These are phyloP conservation scores for Gari tellinella DNA, from an alignment of 2,888 invertebrate species.

Conservation along the genomic window DNA sequence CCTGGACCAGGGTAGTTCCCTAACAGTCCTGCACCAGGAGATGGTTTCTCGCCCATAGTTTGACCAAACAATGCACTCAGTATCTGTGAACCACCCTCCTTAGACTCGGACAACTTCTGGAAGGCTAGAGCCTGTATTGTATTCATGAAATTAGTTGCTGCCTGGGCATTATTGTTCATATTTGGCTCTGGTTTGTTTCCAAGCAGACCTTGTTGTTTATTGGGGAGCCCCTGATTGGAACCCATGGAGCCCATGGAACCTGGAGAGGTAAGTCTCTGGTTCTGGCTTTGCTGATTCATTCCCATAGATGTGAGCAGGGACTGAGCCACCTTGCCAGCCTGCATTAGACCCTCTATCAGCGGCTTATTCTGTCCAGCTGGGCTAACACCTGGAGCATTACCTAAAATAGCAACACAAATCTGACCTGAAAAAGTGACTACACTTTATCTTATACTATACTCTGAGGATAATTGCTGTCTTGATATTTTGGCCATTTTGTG, in stretches of 20 bases:
- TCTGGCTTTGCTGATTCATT: constrained; percentile 23
- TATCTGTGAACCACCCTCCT: constrained; percentile 6
- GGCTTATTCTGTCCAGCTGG: constrained; percentile 35
- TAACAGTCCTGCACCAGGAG: constrained; percentile 38
- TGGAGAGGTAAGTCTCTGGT: too few species aligned
- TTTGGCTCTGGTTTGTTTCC: constrained; percentile 25
- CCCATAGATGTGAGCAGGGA: constrained; percentile 44
- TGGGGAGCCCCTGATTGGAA: constrained; percentile 2
- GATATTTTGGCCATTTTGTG: too few species aligned
- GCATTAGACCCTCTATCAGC: constrained; percentile 50
- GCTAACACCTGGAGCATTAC: constrained; percentile 37
- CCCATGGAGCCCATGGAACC: constrained; percentile 1
- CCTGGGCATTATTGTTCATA: constrained; percentile 19
- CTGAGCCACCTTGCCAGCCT: constrained; percentile 46
- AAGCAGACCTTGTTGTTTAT: constrained; percentile 29
- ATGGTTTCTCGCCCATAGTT: constrained; percentile 4
- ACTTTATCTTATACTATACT: constrained; percentile 37
- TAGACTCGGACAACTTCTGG: constrained; percentile 42
- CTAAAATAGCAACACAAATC: constrained; percentile 10
- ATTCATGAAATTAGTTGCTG: constrained; percentile 59
- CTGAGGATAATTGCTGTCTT: too few species aligned
- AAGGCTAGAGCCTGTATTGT: constrained; percentile 57
- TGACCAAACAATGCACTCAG: constrained; percentile 49
- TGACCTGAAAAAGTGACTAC: background rate
- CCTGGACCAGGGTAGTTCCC: constrained; percentile 46